Base-by-base conservation (phyloP, 2,113 vertebrate species). In the Hystrix brachyura region DNA sequence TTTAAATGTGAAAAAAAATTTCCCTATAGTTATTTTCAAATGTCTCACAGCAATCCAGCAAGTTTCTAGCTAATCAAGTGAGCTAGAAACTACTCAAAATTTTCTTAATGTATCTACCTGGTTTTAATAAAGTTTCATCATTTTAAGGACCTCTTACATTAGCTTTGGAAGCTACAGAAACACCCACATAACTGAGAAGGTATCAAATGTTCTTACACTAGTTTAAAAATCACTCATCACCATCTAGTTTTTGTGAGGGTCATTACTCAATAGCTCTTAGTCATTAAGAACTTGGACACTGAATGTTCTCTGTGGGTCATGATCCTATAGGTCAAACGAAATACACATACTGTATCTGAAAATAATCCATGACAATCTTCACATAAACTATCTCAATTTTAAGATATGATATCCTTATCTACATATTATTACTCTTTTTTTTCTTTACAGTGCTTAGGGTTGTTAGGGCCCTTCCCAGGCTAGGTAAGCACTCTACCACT, bases 151-250 rank as follows among this genome's bases (percentile, higher is more conserved):
- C 59, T 93, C 29, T 81, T 87, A 55, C n/a, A 88, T 64, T 69
- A 87, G 53, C 55, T 7, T 87, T 7, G 48, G 87, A 87, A 84
- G 53, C 60, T 81, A 96, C 7, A 60, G 27, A 94, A 95, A 91
- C 27, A 79, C n/a, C 15, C 46, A 95, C 12, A 21, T 79, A 91
- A 88, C 27, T 6, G 19, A 92, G 13, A 21, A 85, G 48, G 65
- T 43, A 90, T 90, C 57, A 69, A 76, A 29, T 62, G 7, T 34
- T 96, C 79, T n/a, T 53, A 85, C 0, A 32, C 29, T 67, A 86
- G 38, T n/a, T 59, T 65, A 62, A 83, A 69, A 85, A 81, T 88
- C 71, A 92, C 17, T 94, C 46, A 71, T 9, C 38, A 65, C 62
- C 17, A 85, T 25, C 88, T 4, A 88, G 17, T 64, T 90, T 90